Percentiles rank a stretch among this genome's conserved stretches.
phyloP scores from a whole-genome alignment of 2,113 vertebrate species.

The Acrocephalus arundinaceus region DNA sequence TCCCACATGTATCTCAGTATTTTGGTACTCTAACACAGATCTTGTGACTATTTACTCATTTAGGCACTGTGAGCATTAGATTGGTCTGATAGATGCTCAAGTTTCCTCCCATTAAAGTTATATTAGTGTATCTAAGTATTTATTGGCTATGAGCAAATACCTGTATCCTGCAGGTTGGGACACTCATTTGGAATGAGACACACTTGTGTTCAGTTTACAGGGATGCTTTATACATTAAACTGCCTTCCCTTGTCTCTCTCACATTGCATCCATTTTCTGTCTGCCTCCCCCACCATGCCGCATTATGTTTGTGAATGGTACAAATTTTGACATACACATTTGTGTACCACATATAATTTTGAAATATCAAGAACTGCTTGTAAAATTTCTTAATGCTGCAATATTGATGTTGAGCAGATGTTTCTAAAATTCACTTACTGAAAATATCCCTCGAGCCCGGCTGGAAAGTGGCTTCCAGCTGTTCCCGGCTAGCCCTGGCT shows the following conservation, averaged over 20 bases:
- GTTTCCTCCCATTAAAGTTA: neutral
- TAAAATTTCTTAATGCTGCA: neutral
- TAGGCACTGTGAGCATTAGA: neutral
- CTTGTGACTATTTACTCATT: neutral
- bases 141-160: neutral
- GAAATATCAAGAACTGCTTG: neutral
- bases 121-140: neutral
- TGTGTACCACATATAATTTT: neutral
- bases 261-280: neutral
- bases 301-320: neutral
- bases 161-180: neutral
- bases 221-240: neutral
- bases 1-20: neutral
- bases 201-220: neutral
- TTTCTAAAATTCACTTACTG: neutral
- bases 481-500: no score
- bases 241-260: neutral
- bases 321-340: neutral
- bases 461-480: no score
- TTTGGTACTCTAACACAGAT: neutral
- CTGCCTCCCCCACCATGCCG: neutral
- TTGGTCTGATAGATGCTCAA: neutral
- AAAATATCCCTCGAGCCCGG: no score
- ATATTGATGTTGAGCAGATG: neutral
- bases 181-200: neutral